phyloP scores from a whole-genome alignment of 2,888 invertebrate species.

The Pasiphila rectangulata region DNA sequence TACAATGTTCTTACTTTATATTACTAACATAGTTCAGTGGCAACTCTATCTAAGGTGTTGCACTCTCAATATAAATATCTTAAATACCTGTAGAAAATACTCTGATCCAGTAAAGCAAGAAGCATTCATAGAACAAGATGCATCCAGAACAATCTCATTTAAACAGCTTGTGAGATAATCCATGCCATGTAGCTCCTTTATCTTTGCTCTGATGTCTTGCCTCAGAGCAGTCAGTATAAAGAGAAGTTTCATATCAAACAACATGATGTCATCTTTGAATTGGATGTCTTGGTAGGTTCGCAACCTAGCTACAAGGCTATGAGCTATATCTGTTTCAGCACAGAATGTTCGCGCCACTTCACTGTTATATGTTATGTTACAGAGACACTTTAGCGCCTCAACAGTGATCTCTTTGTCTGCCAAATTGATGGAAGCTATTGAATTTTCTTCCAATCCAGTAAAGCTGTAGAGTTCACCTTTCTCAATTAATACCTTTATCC shows the following conservation, averaged over 20 bases:
- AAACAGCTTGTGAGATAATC: conserved; percentile 85
- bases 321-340: conserved; percentile 82
- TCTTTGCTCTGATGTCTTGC: conserved; percentile 83
- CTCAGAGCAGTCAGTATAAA: conserved; percentile 94
- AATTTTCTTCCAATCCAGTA: conserved; percentile 56
- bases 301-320: conserved; percentile 87
- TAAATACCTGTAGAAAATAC: conserved; percentile 52
- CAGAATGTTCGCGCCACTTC: conserved; percentile 66
- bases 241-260: conserved; percentile 92
- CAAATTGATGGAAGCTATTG: conserved; percentile 54
- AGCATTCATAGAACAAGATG: conserved; percentile 42
- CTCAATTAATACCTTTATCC: conserved; percentile 84
- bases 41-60: too few species aligned
- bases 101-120: conserved; percentile 41
- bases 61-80: too few species aligned
- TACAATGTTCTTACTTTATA: too few species aligned
- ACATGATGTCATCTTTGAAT: conserved; percentile 86
- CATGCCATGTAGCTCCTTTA: conserved; percentile 86
- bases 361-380: conserved; percentile 91
- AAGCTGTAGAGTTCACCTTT: conserved; percentile 82
- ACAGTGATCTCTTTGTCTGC: conserved; percentile 81
- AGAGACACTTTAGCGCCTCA: conserved; percentile 93
- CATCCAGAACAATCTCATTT: conserved; percentile 81
- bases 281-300: conserved; percentile 84
- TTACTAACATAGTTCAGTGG: too few species aligned